Conservation (phyloP, 2,888 invertebrate species). For the Calameuta idolon region DNA sequence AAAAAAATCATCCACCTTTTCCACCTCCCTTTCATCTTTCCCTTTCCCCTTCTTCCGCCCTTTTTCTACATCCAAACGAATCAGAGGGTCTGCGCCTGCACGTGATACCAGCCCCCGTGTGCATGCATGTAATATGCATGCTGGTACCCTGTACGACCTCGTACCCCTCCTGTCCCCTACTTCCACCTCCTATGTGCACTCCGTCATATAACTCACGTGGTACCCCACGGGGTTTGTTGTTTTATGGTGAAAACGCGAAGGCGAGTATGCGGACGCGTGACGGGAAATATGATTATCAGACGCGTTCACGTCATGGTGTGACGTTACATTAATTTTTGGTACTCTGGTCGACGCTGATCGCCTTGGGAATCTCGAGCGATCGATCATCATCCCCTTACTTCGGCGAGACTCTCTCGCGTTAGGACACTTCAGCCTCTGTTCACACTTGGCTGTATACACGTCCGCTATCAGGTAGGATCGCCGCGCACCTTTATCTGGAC, state of each 20-base stretch:
- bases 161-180: neutral
- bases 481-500: neutral
- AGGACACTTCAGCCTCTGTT: neutral
- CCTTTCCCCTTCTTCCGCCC: constrained; percentile 13
- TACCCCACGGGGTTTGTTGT: constrained; percentile 20
- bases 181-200: neutral
- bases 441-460: neutral
- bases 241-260: constrained; percentile 30
- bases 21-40: constrained; percentile 12
- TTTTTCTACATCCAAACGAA: constrained; percentile 15
- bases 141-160: neutral
- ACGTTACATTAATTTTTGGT: neutral
- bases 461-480: neutral
- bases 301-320: neutral
- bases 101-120: constrained; percentile 31
- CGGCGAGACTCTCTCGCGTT: constrained; percentile 19
- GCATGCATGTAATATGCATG: constrained; percentile 44
- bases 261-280: neutral
- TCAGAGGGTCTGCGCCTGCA: constrained; percentile 16
- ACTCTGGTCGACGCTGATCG: neutral
- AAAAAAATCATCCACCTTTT: constrained; percentile 15
- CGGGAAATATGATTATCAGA: neutral
- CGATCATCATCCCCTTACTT: constrained; percentile 15
- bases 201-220: constrained; percentile 8
- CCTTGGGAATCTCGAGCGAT: constrained; percentile 19